A percentile compares a stretch with the other conserved stretches of the same genome.
Conservation (phyloP, 2,113 vertebrate genomes). For the Athene noctua region DNA sequence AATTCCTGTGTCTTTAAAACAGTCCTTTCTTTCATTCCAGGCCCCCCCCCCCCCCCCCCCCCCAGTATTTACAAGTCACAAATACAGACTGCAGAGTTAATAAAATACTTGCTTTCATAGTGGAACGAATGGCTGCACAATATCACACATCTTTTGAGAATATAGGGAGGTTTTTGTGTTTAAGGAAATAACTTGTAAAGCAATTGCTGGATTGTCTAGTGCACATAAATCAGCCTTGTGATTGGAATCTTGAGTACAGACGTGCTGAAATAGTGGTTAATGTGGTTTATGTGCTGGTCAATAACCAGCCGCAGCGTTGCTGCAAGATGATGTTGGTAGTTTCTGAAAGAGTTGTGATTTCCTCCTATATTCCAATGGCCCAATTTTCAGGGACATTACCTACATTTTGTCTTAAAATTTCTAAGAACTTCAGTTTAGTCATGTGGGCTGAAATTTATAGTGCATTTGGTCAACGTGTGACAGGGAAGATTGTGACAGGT, state of each 20-base stretch:
- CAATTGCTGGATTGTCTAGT: neutral
- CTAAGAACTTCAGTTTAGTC: neutral
- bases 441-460: neutral
- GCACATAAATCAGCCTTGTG: neutral
- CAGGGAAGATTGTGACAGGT: neutral
- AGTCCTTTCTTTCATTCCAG: neutral
- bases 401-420: neutral
- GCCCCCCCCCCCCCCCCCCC: no score
- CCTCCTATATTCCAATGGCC: neutral
- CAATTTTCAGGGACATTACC: neutral
- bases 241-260: neutral
- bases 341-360: neutral
- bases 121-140: neutral
- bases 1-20: neutral
- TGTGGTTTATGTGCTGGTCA: neutral
- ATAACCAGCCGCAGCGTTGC: accelerated
- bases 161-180: neutral
- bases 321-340: neutral
- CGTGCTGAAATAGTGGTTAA: neutral
- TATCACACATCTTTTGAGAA: neutral
- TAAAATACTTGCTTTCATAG: neutral
- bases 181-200: neutral
- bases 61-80: neutral
- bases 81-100: neutral
- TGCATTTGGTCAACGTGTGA: neutral